Base-by-base conservation (phyloP, 1,140 invertebrate species). In the Laodelphax striatellus region DNA sequence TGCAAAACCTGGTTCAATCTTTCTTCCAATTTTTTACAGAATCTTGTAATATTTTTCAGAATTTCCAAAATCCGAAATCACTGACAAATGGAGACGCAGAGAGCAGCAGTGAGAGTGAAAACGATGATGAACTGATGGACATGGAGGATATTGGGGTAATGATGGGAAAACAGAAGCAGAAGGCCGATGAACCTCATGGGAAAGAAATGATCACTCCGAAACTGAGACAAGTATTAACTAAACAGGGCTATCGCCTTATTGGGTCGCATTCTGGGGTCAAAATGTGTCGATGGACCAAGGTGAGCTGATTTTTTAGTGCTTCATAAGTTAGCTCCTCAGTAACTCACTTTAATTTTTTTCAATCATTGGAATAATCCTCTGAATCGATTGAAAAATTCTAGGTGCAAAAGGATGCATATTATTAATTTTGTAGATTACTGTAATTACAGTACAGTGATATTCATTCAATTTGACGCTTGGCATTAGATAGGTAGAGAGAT, bases 251-350 rank as follows among this genome's bases (percentile, higher is more conserved):
- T 67, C 77, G 75, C 54, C 67, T 84, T 13, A 76, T 84, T 64
- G 82, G 82, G 5, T 71, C 75, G 44, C 82, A 84, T 70, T 83
- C 82, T 5, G 82, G 80, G 11, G 82, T 84, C 1, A 84, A 84
- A 70, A 67, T 84, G 19, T 84, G 82, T 68, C 70, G 82, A 19
- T 84, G 82, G 82, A 84, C 82, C 5, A 83, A 84, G 70, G 78
- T 79, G 24, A 53, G 16, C 52, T 28, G 24, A 28, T 6, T 2
- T 28, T 46, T 19, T 46, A 28, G 24, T 4, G 24, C n/a, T 46
- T n/a, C n/a, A n/a, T n/a, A 8, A 19, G 44, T 8, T 19, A 46
- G 44, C 19, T 46, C 44, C n/a, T 46, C 19, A 3, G n/a, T 46
- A 3, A 46, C 44, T 19, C 8, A 19, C 44, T 19, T 16, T 16